These are phyloP conservation scores for Apis laboriosa DNA, from an alignment of 1,140 invertebrate genomes.

Conservation along the genomic window DNA sequence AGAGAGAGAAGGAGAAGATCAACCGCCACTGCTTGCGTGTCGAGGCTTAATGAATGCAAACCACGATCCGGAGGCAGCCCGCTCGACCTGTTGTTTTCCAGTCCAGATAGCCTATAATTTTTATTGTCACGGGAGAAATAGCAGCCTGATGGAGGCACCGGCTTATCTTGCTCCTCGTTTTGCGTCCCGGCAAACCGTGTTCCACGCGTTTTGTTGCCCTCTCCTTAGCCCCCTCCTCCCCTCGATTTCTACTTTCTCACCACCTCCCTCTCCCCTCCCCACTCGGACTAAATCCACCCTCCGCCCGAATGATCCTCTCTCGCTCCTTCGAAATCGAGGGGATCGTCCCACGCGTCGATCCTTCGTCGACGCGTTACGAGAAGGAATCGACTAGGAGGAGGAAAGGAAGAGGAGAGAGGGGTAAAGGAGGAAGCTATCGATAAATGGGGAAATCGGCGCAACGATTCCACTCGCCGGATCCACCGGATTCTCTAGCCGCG, in stretches of 20 bases:
- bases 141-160: slow-evolving; percentile 79
- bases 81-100: slow-evolving; percentile 84
- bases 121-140: slow-evolving; percentile 85
- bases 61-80: slow-evolving; percentile 82
- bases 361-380: neutral
- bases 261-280: slow-evolving; percentile 35
- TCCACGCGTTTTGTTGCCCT: slow-evolving; percentile 78
- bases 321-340: too few relatives aligned
- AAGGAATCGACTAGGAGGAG: neutral
- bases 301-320: neutral
- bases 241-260: slow-evolving; percentile 32
- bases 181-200: slow-evolving; percentile 73
- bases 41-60: slow-evolving; percentile 84
- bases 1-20: slow-evolving; percentile 51
- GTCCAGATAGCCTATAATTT: slow-evolving; percentile 85
- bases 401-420: neutral
- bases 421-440: neutral
- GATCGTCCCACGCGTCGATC: neutral
- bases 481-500: neutral
- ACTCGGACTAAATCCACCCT: slow-evolving; percentile 26
- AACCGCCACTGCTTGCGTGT: slow-evolving; percentile 81
- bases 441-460: neutral
- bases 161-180: slow-evolving; percentile 80
- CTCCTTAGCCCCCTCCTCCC: slow-evolving; percentile 64
- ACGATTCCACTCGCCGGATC: too few relatives aligned